phyloP scores from a whole-genome alignment of 37 sponge, comb jelly and placozoan species.

The Beroe forskalii region DNA sequence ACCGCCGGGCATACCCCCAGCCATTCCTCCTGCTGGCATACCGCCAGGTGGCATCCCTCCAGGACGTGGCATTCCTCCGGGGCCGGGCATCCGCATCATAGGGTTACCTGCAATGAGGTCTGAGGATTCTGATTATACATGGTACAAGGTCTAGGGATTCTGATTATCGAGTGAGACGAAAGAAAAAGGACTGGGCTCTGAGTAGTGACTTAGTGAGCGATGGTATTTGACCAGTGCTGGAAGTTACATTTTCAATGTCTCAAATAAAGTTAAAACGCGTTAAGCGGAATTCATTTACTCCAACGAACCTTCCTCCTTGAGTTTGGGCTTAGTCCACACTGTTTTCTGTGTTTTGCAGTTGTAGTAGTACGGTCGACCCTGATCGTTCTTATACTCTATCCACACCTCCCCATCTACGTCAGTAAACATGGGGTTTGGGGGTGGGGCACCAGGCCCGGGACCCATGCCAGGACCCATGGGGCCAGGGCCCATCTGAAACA shows the following conservation, averaged over 20 bases:
- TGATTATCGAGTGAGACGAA: too few species aligned
- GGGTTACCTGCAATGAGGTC: not conserved
- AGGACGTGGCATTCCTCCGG: conserved; percentile 27
- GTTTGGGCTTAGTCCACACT: conserved; percentile 40
- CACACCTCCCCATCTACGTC: conserved; percentile 60
- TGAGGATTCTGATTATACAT: too few species aligned
- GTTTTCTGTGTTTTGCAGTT: conserved; percentile 62
- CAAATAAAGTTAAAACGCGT: too few species aligned
- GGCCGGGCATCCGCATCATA: conserved; percentile 42
- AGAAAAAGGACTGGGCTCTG: too few species aligned
- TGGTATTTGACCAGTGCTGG: too few species aligned
- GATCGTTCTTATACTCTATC: conserved; percentile 63
- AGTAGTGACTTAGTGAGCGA: too few species aligned
- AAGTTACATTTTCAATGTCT: too few species aligned
- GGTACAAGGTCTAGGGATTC: too few species aligned
- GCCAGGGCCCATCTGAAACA: conserved; percentile 60
- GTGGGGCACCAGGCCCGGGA: not conserved
- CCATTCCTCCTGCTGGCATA: too few species aligned
- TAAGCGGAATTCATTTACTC: too few species aligned
- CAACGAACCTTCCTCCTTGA: conserved; percentile 52
- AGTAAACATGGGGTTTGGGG: conserved; percentile 63
- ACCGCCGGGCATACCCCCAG: not conserved
- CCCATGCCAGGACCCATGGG: too few species aligned
- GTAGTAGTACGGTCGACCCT: conserved; percentile 63
- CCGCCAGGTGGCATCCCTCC: not conserved